Base-by-base conservation (phyloP, 2,113 vertebrate genomes). In the Dromiciops gliroides region DNA sequence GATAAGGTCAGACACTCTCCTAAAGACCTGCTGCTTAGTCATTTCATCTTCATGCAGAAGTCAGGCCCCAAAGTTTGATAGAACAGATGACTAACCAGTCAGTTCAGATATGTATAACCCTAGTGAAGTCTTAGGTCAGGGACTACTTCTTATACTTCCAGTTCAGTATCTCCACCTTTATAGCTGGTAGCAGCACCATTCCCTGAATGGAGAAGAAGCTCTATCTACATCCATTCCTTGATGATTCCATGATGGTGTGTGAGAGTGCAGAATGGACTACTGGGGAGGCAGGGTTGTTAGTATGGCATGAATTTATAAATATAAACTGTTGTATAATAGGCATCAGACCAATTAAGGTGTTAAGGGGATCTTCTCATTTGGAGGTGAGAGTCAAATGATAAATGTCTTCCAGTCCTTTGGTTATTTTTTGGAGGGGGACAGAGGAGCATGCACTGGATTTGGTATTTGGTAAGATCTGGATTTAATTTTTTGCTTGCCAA, bases 21-120 rank as follows among this genome's bases (percentile, higher is more conserved):
- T 2, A 67, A 94, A 88, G 48, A 92, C 89, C 75, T 94, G 26
- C 16, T 50, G 89, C 31, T 95, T 67, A 50, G 51, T 91, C 53
- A 44, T 9, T 96, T 37, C 6, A 47, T 94, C 93, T 90, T 52
- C 31, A 28, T 28, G 26, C 25, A 56, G 53, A 56, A 56, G 53
- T 56, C 67, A 83, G 37, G 26, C 16, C 37, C 22, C 22, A 44
- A 83, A 83, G 8, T 7, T 22, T 83, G 67, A 44, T 44, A 83
- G 67, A 83, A 44, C 67, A 83, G 67, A 44, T 44, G n/a, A 83
- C 19, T 83, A 83, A 83, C 53, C 56, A n/a, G 12, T 37, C 44
- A 83, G n/a, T 83, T 83, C 23, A n/a, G 44, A 44, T 83, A 83
- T 75, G 67, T 75, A 75, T 44, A 44, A 83, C 7, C 19, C 19